Percentiles rank a stretch among this genome's conserved stretches.
phyloP scores from a whole-genome alignment of 2,888 invertebrate species.

The Fissipunctia ypsillon region DNA sequence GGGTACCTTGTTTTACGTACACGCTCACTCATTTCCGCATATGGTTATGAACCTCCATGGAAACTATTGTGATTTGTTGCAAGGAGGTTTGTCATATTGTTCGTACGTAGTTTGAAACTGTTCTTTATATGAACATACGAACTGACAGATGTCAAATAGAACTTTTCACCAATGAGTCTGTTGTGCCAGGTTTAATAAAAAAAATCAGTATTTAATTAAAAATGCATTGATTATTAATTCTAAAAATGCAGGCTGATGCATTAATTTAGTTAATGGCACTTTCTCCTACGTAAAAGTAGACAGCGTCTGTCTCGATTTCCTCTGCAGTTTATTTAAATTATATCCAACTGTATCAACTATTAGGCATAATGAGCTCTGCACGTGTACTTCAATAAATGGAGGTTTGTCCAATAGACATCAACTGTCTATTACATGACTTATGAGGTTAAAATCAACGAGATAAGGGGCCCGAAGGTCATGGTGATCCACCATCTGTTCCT shows the following conservation, averaged over 20 bases:
- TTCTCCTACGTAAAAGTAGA: constrained; percentile 11
- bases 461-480: constrained; percentile 79
- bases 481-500: constrained; percentile 81
- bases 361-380: constrained; percentile 36
- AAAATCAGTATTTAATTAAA: too few species aligned
- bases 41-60: constrained; percentile 41
- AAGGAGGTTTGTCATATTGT: constrained; percentile 29
- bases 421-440: constrained; percentile 60
- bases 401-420: constrained; percentile 52
- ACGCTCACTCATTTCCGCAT: constrained; percentile 62
- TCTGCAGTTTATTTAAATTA: constrained; percentile 20
- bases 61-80: constrained; percentile 50
- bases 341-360: constrained; percentile 16
- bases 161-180: neutral
- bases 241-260: constrained; percentile 20
- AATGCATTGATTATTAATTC: constrained; percentile 19
- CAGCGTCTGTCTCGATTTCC: constrained; percentile 18
- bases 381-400: constrained; percentile 55
- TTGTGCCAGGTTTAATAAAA: too few species aligned
- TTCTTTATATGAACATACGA: constrained; percentile 25
- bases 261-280: constrained; percentile 16
- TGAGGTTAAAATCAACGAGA: constrained; percentile 68
- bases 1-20: constrained; percentile 54
- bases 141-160: constrained; percentile 7
- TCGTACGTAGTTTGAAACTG: constrained; percentile 14